Conservation (phyloP, 2,113 vertebrate species). For the Syngnathus floridae region DNA sequence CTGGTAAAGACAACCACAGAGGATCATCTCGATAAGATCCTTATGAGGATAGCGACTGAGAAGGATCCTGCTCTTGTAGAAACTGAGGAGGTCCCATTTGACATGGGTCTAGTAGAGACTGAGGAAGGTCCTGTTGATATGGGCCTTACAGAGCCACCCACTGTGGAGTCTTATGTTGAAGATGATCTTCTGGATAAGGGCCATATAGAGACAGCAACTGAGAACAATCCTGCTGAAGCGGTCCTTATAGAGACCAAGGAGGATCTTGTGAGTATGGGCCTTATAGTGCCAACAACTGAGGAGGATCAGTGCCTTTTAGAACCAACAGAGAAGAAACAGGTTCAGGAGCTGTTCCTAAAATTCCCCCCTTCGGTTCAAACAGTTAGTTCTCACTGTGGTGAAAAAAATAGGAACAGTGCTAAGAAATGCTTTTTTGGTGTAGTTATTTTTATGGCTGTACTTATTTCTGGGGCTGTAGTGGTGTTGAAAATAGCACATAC, state of each 20-base stretch:
- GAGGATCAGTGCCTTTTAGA: background rate
- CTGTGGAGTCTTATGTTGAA: background rate
- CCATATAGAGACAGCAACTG: background rate
- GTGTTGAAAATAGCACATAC: background rate
- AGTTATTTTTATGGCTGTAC: background rate
- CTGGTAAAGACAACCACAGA: background rate
- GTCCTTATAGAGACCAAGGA: background rate
- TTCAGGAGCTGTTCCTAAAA: background rate
- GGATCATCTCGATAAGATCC: background rate
- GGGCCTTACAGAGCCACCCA: background rate
- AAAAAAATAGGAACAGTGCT: background rate
- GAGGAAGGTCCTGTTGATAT: background rate
- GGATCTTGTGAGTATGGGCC: background rate
- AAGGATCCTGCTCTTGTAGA: background rate
- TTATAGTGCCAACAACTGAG: background rate
- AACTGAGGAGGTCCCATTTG: background rate
- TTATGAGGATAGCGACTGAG: background rate
- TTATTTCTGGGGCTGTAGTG: background rate
- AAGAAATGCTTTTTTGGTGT: background rate
- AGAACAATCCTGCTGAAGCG: background rate
- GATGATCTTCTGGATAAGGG: background rate
- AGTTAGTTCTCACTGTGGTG: background rate
- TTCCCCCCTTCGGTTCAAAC: background rate
- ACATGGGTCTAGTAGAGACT: background rate
- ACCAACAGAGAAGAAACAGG: background rate